Evolutionary conservation across 2,888 invertebrate species (phyloP), one percentile per base, ranked within the genome.

Genomic region (Perithous albicinctus): DNA sequence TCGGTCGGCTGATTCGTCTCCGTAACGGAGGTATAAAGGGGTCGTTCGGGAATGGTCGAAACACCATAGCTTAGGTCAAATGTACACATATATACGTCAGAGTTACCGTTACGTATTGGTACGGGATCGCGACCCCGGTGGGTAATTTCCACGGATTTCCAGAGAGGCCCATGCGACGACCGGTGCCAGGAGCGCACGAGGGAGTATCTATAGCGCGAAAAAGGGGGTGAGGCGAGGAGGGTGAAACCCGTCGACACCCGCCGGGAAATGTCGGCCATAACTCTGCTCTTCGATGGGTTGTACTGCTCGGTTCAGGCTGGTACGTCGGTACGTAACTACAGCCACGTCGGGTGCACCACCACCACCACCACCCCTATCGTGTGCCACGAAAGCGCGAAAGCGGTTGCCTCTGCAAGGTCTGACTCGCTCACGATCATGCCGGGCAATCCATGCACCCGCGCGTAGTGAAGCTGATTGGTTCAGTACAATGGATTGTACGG

Each of bases 231-330:
- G 48, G n/a, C n/a, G n/a, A n/a, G n/a, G 46, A 61, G 59, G 15
- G 23, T 43, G 51, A 77, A 85, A 72, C 72, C 56, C 78, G 72
- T 78, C 78, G 77, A 83, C 79, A 78, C 67, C 72, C 74, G 69
- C 38, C 64, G 66, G 56, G 59, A 67, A 78, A 70, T 69, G 64
- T 67, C 56, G 74, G 56, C 67, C 59, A 77, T 83, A 80, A 83
- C 74, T 83, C 73, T 77, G 77, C 48, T 41, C 61, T 75, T 78
- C 66, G 75, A 78, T 70, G 59, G 78, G 56, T 70, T 73, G 56
- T 43, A 64, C 64, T 74, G 70, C 66, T 64, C 15, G 73, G 67
- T 63, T 73, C 74, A 32, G 66, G 66, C 59, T 76, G 70, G 56
- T 69, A 73, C 61, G 67, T 76, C 43, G 64, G 54, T 75, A 74